phyloP scores from a whole-genome alignment of 2,888 invertebrate species.

The Cryptosula pallasiana region DNA sequence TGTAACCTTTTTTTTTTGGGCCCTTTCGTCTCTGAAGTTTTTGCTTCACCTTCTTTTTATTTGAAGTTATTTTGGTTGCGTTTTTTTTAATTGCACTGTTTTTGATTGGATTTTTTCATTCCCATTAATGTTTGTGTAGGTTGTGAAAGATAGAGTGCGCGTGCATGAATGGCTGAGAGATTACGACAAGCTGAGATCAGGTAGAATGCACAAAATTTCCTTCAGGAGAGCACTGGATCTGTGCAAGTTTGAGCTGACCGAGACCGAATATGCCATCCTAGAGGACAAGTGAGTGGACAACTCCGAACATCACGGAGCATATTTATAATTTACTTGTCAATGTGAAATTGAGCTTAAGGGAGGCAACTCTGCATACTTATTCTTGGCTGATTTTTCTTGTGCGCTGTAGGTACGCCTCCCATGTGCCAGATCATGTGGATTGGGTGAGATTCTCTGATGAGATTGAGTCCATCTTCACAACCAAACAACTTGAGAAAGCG shows the following conservation, averaged over 20 bases:
- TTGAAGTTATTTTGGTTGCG: too few relatives aligned
- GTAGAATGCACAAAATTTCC: slow-evolving; percentile 46
- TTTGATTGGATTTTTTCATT: too few relatives aligned
- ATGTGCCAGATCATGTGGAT: slow-evolving; percentile 41
- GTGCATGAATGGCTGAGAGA: slow-evolving; percentile 51
- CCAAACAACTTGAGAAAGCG: slow-evolving; percentile 48
- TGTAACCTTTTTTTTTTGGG: too few relatives aligned
- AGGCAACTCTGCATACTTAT: too few relatives aligned
- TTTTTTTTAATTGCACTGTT: too few relatives aligned
- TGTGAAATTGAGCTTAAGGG: too few relatives aligned
- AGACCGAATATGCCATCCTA: slow-evolving; percentile 47
- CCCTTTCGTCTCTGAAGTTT: too few relatives aligned
- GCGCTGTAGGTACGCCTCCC: slow-evolving; percentile 35
- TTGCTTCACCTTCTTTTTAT: too few relatives aligned
- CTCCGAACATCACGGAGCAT: too few relatives aligned
- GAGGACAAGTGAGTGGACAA: slow-evolving; percentile 47
- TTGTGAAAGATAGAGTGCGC: slow-evolving; percentile 47
- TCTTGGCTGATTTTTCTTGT: background rate
- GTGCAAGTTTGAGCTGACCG: slow-evolving; percentile 45
- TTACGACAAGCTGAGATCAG: slow-evolving; percentile 52
- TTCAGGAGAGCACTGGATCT: slow-evolving; percentile 51
- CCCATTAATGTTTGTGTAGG: too few relatives aligned
- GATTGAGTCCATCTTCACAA: slow-evolving; percentile 50
- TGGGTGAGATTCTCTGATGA: slow-evolving; percentile 50
- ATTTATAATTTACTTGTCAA: too few relatives aligned